These are phyloP conservation scores for Drosophila albomicans DNA, from an alignment of 1,140 invertebrate genomes.

Conservation along the genomic window DNA sequence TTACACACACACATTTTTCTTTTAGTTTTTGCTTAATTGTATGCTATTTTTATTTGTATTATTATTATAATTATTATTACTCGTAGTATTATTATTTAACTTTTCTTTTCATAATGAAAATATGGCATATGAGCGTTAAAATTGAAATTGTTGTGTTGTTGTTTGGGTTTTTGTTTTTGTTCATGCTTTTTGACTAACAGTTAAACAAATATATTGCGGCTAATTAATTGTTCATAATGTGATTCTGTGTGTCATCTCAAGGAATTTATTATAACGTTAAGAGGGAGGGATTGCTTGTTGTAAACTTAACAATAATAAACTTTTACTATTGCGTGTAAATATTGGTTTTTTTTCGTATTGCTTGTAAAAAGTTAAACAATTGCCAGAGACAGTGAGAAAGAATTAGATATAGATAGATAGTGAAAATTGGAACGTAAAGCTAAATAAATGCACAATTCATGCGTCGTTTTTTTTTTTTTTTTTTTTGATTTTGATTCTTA, in stretches of 20 bases:
- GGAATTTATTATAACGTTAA: slow-evolving; percentile 27
- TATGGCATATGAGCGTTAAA: slow-evolving; percentile 74
- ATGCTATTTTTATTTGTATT: slow-evolving; percentile 72
- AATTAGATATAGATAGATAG: slow-evolving; percentile 22
- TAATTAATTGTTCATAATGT: slow-evolving; percentile 45
- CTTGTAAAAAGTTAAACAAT: slow-evolving; percentile 62
- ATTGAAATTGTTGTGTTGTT: slow-evolving; percentile 26
- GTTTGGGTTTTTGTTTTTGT: slow-evolving; percentile 11
- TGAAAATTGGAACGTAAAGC: slow-evolving; percentile 62
- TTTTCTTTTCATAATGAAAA: slow-evolving; percentile 77
- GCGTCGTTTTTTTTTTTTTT: slow-evolving; percentile 40
- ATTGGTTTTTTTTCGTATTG: slow-evolving; percentile 40
- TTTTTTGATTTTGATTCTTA: slow-evolving; percentile 48
- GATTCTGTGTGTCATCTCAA: slow-evolving; percentile 7
- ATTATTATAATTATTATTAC: slow-evolving; percentile 52
- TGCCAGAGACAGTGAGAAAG: slow-evolving; percentile 46
- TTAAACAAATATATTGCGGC: slow-evolving; percentile 76
- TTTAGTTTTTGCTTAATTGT: slow-evolving; percentile 67
- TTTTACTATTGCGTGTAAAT: slow-evolving; percentile 67
- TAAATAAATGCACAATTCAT: slow-evolving; percentile 79
- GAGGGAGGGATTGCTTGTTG: slow-evolving; percentile 43
- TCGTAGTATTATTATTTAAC: slow-evolving; percentile 44
- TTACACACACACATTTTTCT: slow-evolving; percentile 74
- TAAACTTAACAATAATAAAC: slow-evolving; percentile 77
- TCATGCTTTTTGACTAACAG: slow-evolving; percentile 67